Conservation (phyloP, 2,797 vertebrate species). For the Lerista edwardsae region DNA sequence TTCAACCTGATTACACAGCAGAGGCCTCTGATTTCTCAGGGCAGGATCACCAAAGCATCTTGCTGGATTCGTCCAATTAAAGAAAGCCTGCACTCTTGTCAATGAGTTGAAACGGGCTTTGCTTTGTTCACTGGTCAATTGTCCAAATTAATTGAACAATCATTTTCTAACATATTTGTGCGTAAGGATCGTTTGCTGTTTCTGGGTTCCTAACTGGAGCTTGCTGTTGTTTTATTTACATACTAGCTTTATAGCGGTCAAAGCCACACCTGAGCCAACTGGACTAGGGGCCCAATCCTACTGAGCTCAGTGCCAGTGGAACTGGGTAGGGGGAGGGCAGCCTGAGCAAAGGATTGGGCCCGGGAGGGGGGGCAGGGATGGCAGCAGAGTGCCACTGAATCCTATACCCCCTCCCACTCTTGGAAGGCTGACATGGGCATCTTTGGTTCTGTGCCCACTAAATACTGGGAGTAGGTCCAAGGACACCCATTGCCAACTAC, state of each 20-base stretch:
- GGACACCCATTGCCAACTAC: too few relatives aligned
- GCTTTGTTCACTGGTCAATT: slow-evolving; percentile 31
- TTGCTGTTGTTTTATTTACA: not conserved
- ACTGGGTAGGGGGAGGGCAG: too few relatives aligned
- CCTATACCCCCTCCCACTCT: too few relatives aligned
- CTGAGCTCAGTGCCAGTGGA: too few relatives aligned
- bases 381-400: too few relatives aligned
- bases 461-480: too few relatives aligned
- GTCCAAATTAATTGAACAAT: slow-evolving; percentile 36
- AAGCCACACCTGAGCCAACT: not conserved
- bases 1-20: slow-evolving; percentile 13
- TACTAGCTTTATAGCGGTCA: not conserved
- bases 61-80: not conserved
- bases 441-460: too few relatives aligned
- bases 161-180: slow-evolving; percentile 18
- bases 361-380: too few relatives aligned
- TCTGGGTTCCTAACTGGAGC: not conserved
- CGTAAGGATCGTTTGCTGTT: slow-evolving; percentile 20
- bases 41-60: slow-evolving; percentile 14
- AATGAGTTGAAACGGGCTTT: slow-evolving; percentile 12
- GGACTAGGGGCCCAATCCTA: too few relatives aligned
- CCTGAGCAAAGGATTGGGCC: too few relatives aligned
- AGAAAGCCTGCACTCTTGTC: slow-evolving; percentile 7
- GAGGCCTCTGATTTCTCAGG: slow-evolving; percentile 35
- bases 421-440: too few relatives aligned